Conservation (phyloP, 2,888 invertebrate species). For the Callosobruchus maculatus region DNA sequence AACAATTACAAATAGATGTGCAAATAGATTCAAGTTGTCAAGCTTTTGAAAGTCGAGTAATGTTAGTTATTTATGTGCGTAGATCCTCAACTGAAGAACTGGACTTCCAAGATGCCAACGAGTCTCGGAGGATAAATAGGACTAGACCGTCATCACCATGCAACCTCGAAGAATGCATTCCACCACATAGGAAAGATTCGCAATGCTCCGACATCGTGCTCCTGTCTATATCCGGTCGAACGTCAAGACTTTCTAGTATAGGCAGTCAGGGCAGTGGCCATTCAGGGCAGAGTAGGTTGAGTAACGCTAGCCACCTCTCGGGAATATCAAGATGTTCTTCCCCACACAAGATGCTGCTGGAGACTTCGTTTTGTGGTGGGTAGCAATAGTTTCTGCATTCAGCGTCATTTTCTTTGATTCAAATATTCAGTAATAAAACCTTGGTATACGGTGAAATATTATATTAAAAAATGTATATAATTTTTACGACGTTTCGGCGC, state of each 20-base stretch:
- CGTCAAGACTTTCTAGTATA: conserved; percentile 77
- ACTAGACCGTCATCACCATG: conserved; percentile 43
- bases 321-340: conserved; percentile 71
- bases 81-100: conserved; percentile 82
- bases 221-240: conserved; percentile 73
- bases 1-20: too few relatives aligned
- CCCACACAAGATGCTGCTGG: conserved; percentile 85
- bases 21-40: too few relatives aligned
- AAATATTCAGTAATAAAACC: too few relatives aligned
- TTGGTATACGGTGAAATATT: too few relatives aligned
- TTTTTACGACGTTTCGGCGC: too few relatives aligned
- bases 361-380: conserved; percentile 83
- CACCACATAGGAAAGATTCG: conserved; percentile 51
- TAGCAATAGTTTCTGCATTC: neutral
- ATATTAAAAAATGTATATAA: too few relatives aligned
- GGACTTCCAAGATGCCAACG: conserved; percentile 68
- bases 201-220: conserved; percentile 72
- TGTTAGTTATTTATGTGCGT: neutral
- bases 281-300: conserved; percentile 46
- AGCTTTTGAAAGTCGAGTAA: too few relatives aligned
- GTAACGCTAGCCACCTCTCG: conserved; percentile 57
- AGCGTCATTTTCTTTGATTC: too few relatives aligned
- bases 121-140: conserved; percentile 34
- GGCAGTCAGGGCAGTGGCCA: conserved; percentile 66
- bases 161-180: conserved; percentile 30